These are phyloP conservation scores for Pissodes strobi DNA, from an alignment of 1,140 invertebrate species.

Conservation along the genomic window DNA sequence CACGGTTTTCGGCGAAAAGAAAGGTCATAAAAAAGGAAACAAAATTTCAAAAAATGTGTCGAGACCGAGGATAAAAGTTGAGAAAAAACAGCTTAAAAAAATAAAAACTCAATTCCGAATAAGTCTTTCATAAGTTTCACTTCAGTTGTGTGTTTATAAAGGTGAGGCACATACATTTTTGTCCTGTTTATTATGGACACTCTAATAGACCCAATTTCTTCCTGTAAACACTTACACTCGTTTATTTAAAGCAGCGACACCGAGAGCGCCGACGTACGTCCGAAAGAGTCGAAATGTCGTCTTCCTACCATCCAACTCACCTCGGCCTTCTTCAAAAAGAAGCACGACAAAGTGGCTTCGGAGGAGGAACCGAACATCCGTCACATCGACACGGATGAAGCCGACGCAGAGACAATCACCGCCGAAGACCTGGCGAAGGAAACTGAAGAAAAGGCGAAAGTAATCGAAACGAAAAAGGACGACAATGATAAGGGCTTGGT, in stretches of 20 bases:
- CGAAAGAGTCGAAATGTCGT: slow-evolving; percentile 40
- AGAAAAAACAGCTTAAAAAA: too few relatives aligned
- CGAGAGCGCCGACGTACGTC: slow-evolving; percentile 59
- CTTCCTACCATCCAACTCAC: slow-evolving; percentile 39
- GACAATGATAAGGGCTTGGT: slow-evolving; percentile 56
- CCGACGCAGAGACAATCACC: slow-evolving; percentile 20
- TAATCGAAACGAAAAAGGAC: slow-evolving; percentile 11
- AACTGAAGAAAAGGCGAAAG: slow-evolving; percentile 30
- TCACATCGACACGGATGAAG: slow-evolving; percentile 36
- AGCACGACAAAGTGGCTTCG: slow-evolving; percentile 41
- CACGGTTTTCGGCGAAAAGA: too few relatives aligned
- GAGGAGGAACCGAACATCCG: slow-evolving; percentile 33
- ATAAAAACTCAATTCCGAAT: too few relatives aligned
- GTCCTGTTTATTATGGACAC: too few relatives aligned
- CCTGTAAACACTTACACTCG: neutral
- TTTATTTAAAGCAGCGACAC: slow-evolving; percentile 57
- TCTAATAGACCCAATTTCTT: too few relatives aligned
- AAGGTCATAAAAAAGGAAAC: too few relatives aligned
- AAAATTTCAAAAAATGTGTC: too few relatives aligned
- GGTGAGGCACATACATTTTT: too few relatives aligned
- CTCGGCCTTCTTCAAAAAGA: slow-evolving; percentile 47
- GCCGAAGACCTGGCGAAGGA: slow-evolving; percentile 38
- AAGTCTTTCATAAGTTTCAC: too few relatives aligned
- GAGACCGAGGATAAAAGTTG: too few relatives aligned
- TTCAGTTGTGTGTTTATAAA: too few relatives aligned